A percentile compares a stretch with the other conserved stretches of the same genome.
These are phyloP conservation scores for Hippoglossus hippoglossus DNA, from an alignment of 2,797 vertebrate genomes.

Conservation along the genomic window DNA sequence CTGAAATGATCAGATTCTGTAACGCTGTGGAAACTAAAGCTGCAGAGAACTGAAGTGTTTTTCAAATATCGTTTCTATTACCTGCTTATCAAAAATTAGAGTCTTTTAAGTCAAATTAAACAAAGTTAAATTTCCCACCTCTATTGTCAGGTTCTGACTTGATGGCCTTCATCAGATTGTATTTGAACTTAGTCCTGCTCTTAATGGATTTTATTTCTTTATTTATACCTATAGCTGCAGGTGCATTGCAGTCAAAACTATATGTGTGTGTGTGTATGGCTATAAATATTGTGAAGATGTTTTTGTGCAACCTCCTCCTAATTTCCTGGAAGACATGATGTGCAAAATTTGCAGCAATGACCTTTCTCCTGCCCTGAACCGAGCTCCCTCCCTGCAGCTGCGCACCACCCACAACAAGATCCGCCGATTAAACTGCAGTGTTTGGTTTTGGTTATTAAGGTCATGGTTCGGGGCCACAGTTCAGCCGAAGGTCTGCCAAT, in stretches of 20 bases:
- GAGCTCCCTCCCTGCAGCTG: background rate
- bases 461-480: slow-evolving; percentile 36
- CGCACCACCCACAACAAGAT: slow-evolving; percentile 15
- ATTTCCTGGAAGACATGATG: slow-evolving; percentile 19
- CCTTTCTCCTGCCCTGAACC: slow-evolving; percentile 10
- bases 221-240: background rate
- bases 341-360: slow-evolving; percentile 5
- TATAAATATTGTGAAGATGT: background rate
- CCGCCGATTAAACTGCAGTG: slow-evolving; percentile 34
- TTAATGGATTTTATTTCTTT: too few relatives aligned
- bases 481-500: slow-evolving; percentile 38
- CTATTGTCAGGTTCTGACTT: too few relatives aligned
- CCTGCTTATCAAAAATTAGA: background rate
- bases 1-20: background rate
- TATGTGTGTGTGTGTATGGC: too few relatives aligned
- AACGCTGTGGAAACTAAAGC: background rate
- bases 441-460: slow-evolving; percentile 46
- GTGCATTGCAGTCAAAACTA: too few relatives aligned
- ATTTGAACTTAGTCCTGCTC: too few relatives aligned
- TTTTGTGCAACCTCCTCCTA: background rate
- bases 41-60: background rate
- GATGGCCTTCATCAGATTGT: too few relatives aligned
- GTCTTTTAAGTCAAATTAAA: too few relatives aligned
- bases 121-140: too few relatives aligned
- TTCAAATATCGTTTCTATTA: background rate